Conservation (phyloP, 92 coral and sea anemone genomes). For the Bergia sp. region DNA sequence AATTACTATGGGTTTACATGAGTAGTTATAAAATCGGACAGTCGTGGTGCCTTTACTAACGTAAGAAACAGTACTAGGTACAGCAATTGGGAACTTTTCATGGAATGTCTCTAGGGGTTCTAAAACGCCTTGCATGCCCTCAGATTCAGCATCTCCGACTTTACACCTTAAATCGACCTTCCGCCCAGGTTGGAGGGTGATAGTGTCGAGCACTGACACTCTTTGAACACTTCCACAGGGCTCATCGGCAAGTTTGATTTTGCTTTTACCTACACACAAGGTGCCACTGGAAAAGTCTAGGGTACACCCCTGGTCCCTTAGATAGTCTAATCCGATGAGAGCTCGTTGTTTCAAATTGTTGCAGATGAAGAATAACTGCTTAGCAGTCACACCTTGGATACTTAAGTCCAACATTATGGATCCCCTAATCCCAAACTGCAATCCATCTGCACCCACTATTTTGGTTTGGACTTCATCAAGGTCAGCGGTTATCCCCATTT, state of each 20-base stretch:
- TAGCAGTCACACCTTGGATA: too few relatives aligned
- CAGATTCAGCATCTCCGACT: constrained; percentile 29
- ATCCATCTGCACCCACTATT: constrained; percentile 47
- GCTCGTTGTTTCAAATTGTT: too few relatives aligned
- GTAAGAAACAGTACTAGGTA: too few relatives aligned
- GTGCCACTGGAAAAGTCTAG: too few relatives aligned
- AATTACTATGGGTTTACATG: constrained; percentile 16
- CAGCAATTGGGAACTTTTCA: constrained; percentile 29
- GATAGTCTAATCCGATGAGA: too few relatives aligned
- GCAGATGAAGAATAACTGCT: too few relatives aligned
- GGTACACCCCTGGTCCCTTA: too few relatives aligned
- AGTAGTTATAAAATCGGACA: constrained; percentile 47
- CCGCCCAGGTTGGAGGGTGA: constrained; percentile 44
- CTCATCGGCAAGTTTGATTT: constrained; percentile 20
- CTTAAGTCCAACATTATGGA: constrained; percentile 29
- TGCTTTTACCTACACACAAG: constrained; percentile 7
- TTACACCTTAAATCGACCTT: constrained; percentile 24
- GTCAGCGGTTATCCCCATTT: background rate
- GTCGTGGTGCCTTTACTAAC: constrained; percentile 18
- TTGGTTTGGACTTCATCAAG: constrained; percentile 32
- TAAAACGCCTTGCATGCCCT: constrained; percentile 38
- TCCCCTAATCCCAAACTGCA: constrained; percentile 36
- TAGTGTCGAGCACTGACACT: constrained; percentile 34
- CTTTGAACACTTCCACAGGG: constrained; percentile 49
- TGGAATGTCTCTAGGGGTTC: constrained; percentile 38